These are phyloP conservation scores for Synaphobranchus kaupii DNA, from an alignment of 2,797 vertebrate genomes.

Conservation along the genomic window DNA sequence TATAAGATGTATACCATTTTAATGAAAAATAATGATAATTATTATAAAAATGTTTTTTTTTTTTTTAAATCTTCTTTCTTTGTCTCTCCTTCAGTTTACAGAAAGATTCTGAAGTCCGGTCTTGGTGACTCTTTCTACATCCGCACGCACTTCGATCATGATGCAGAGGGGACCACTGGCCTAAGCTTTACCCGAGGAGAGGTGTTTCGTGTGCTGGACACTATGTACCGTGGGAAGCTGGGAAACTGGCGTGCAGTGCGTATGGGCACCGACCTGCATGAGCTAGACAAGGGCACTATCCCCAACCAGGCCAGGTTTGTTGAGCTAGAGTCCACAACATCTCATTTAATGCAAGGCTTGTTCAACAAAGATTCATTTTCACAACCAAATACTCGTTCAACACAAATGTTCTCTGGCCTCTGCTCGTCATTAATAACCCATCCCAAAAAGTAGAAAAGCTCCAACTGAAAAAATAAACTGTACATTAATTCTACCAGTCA, in stretches of 20 bases:
- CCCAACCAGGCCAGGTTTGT: constrained; percentile 85
- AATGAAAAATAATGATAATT: neutral
- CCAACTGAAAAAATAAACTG: neutral
- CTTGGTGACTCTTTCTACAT: constrained; percentile 93
- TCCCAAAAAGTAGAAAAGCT: neutral
- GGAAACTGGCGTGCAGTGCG: constrained; percentile 88
- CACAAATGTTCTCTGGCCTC: neutral
- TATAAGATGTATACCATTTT: neutral
- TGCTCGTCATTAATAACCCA: neutral
- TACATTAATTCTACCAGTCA: neutral
- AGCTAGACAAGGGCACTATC: constrained; percentile 89
- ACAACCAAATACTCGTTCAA: neutral
- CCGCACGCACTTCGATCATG: constrained; percentile 92
- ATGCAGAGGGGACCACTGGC: constrained; percentile 72
- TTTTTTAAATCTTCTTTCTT: constrained; percentile 10
- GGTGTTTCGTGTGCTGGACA: constrained; percentile 92
- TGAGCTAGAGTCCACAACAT: neutral
- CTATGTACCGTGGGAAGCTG: constrained; percentile 82
- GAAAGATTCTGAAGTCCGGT: constrained; percentile 84
- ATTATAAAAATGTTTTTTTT: neutral
- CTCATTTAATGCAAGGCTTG: neutral
- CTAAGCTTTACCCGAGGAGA: constrained; percentile 89
- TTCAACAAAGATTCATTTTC: neutral
- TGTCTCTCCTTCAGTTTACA: constrained; percentile 78
- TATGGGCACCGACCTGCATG: constrained; percentile 86